Conservation (phyloP, 2,888 invertebrate species). For the Conus canariensis region DNA sequence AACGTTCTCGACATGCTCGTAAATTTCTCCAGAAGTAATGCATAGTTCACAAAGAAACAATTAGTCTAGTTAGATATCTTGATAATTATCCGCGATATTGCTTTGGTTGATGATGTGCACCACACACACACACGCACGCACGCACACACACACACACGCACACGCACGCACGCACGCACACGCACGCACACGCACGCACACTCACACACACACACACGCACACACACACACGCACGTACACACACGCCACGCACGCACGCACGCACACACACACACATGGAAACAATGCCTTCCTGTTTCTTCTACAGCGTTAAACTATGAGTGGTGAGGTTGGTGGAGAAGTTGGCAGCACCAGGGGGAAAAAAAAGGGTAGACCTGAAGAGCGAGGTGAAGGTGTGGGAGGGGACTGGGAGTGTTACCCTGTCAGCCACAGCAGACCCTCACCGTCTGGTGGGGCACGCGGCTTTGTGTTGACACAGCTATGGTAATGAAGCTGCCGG, state of each 20-base stretch:
- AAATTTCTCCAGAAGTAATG: too few species aligned
- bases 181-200: conserved; percentile 29
- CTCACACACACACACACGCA: conserved; percentile 25
- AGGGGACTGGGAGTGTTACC: background rate
- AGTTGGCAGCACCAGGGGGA: too few species aligned
- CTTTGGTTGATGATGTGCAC: too few species aligned
- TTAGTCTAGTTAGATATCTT: too few species aligned
- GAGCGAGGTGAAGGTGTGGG: background rate
- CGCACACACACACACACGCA: background rate
- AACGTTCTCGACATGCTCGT: too few species aligned
- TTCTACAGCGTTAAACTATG: too few species aligned
- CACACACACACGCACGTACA: conserved; percentile 3
- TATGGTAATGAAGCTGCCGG: conserved; percentile 2
- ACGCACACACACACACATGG: background rate
- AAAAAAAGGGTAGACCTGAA: too few species aligned
- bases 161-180: background rate
- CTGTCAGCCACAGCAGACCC: background rate
- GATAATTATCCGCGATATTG: too few species aligned
- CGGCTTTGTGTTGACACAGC: conserved; percentile 2
- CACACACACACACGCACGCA: background rate
- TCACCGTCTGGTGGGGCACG: background rate
- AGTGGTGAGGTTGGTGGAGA: too few species aligned
- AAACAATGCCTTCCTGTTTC: background rate
- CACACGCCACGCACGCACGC: conserved; percentile 5
- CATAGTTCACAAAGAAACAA: too few species aligned